These are phyloP conservation scores for Stictocephala bisonia DNA, from an alignment of 2,888 invertebrate genomes.

Conservation along the genomic window DNA sequence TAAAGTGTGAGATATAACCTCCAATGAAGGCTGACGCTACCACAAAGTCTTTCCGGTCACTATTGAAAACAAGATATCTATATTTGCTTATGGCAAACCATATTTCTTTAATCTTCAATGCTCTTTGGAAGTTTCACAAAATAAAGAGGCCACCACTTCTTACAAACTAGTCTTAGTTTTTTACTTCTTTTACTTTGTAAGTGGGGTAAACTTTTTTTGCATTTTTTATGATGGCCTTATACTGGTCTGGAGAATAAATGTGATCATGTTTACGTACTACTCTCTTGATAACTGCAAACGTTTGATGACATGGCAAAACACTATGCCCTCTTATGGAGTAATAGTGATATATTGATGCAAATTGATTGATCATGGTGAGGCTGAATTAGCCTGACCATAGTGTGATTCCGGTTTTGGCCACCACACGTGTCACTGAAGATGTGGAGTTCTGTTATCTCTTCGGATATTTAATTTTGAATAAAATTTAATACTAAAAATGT, in stretches of 20 bases:
- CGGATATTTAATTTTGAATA: constrained; percentile 4
- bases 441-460: constrained; percentile 46
- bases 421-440: too few relatives aligned
- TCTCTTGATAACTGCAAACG: too few relatives aligned
- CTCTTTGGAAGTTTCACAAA: constrained; percentile 45
- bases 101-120: constrained; percentile 20
- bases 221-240: constrained; percentile 10
- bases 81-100: constrained; percentile 40
- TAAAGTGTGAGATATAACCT: not conserved
- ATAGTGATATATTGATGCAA: constrained; percentile 48
- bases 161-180: constrained; percentile 49
- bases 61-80: not conserved
- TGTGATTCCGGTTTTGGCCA: constrained; percentile 57
- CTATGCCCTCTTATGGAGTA: too few relatives aligned
- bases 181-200: constrained; percentile 35
- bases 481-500: constrained; percentile 1
- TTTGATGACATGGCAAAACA: constrained; percentile 52
- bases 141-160: constrained; percentile 48
- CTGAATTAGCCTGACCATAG: constrained; percentile 43
- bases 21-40: not conserved
- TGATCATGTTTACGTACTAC: constrained; percentile 44
- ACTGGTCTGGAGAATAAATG: constrained; percentile 46
- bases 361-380: constrained; percentile 48
- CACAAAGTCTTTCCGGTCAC: not conserved
- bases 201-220: not conserved